A percentile compares a stretch with the other conserved stretches of the same genome.
Evolutionary conservation across 2,888 invertebrate genomes (phyloP).

Genomic region (Aspidapion aeneum): DNA sequence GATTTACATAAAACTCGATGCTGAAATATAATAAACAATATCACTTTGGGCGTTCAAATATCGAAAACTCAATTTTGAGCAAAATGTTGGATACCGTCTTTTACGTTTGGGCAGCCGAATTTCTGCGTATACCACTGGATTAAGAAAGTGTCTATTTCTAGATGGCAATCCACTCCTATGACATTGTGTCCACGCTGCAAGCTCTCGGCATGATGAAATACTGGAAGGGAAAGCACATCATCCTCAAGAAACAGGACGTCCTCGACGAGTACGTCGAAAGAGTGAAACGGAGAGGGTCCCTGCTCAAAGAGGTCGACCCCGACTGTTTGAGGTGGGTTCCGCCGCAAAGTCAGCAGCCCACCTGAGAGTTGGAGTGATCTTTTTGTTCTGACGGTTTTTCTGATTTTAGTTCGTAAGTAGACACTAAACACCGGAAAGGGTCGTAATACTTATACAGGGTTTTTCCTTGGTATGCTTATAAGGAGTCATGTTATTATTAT

Average conservation of each 20-base stretch:
- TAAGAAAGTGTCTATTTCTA: too few relatives aligned
- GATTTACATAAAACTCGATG: too few relatives aligned
- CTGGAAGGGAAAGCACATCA: conserved; percentile 94
- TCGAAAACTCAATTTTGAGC: too few relatives aligned
- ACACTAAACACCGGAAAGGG: too few relatives aligned
- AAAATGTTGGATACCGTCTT: too few relatives aligned
- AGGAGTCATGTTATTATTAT: too few relatives aligned
- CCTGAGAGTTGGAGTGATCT: conserved; percentile 25
- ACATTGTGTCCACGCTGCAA: conserved; percentile 96
- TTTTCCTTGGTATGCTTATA: too few relatives aligned
- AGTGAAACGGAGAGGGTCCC: conserved; percentile 67
- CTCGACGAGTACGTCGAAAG: conserved; percentile 89
- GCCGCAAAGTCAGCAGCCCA: conserved; percentile 45
- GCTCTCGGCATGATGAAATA: conserved; percentile 97
- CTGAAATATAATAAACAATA: too few relatives aligned
- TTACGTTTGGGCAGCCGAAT: too few relatives aligned
- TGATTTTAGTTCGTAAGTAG: neutral
- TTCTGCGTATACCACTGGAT: too few relatives aligned
- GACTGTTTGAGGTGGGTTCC: conserved; percentile 87
- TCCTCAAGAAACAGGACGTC: conserved; percentile 91
- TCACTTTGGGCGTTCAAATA: too few relatives aligned
- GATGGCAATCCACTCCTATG: conserved; percentile 94
- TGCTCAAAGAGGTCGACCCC: conserved; percentile 85
- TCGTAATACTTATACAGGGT: too few relatives aligned
- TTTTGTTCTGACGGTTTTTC: neutral